A percentile compares a stretch with the other conserved stretches of the same genome.
Evolutionary conservation across 2,113 vertebrate species (phyloP).

Genomic region (Dolichotis patagonum): DNA sequence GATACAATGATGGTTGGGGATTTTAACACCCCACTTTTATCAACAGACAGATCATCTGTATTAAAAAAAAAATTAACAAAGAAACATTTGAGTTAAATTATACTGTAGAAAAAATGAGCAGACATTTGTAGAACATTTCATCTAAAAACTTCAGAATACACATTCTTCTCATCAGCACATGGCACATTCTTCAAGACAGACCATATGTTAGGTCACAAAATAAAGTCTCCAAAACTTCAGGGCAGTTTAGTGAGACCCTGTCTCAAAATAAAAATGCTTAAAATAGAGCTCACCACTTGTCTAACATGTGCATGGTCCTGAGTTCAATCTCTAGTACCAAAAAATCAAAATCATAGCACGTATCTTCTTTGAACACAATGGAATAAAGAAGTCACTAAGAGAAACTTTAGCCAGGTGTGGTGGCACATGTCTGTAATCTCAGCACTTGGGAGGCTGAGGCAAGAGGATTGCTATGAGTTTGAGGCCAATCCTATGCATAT

Average conservation of each 20-base stretch:
- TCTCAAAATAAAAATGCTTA: not conserved
- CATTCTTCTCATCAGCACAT: conserved; percentile 3
- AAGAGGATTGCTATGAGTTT: too few relatives aligned
- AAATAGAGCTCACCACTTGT: not conserved
- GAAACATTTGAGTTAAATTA: conserved; percentile 2
- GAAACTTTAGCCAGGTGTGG: not conserved
- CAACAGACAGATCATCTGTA: not conserved
- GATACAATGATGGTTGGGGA: not conserved
- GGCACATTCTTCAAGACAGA: not conserved
- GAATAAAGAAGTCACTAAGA: not conserved
- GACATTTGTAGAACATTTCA: not conserved
- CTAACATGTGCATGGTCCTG: not conserved
- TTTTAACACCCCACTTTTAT: not conserved
- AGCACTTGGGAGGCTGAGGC: too few relatives aligned
- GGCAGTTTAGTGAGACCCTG: not conserved
- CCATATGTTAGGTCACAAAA: not conserved
- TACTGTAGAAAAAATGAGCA: not conserved
- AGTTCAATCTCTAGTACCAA: not conserved
- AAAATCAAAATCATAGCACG: not conserved
- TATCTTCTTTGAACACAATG: not conserved
- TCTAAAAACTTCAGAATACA: not conserved
- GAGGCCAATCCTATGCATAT: not conserved
- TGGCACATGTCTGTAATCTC: too few relatives aligned
- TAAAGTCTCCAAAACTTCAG: not conserved
- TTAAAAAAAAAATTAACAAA: not conserved